Evolutionary conservation across 2,113 vertebrate genomes (phyloP), one percentile per base, ranked within the genome.

Genomic region (Dasyurus viverrinus): DNA sequence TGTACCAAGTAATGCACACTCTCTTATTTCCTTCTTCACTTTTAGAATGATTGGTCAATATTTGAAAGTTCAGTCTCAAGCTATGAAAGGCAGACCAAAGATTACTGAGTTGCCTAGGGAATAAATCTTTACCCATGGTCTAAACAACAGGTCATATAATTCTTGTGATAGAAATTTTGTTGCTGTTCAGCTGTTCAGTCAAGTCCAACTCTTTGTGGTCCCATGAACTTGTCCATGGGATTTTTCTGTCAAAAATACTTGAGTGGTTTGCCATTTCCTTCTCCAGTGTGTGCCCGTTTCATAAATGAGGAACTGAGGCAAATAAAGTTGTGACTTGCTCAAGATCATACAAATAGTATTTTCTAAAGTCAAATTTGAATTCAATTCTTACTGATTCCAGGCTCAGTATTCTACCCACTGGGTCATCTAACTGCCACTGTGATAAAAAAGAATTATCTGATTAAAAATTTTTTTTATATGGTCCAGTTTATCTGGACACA

Each of bases 11-110:
- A 84, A n/a, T 42, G 5, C 6, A 84, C 68, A 84, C 4, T n/a
- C n/a, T 84, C 36, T 84, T 84, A 22, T 57, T 92, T 96, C 53
- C 93, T 91, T 94, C 25, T 96, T 95, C 7, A 48, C 60, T 96
- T 93, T 94, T 93, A 94, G 84, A 6, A 22, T 48, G 47, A 54
- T 53, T 76, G 24, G 19, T 89, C 93, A 89, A 42, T 53, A 25
- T 93, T 22, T 53, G 30, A 47, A 7, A 22, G 10, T 89, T 19
- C 2, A 93, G 10, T 93, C 27, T 93, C 89, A 90, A 42, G 54
- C 7, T 93, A 53, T 68, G 47, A 94, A 97, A 97, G 4, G 36
- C n/a, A 84, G 76, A 84, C 8, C 4, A 76, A 95, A 50, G 2
- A 92, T 94, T 30, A 60, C 47, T 68, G 60, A 89, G 30, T 93